These are phyloP conservation scores for Craseonycteris thonglongyai DNA, from an alignment of 2,113 vertebrate species.

Conservation along the genomic window DNA sequence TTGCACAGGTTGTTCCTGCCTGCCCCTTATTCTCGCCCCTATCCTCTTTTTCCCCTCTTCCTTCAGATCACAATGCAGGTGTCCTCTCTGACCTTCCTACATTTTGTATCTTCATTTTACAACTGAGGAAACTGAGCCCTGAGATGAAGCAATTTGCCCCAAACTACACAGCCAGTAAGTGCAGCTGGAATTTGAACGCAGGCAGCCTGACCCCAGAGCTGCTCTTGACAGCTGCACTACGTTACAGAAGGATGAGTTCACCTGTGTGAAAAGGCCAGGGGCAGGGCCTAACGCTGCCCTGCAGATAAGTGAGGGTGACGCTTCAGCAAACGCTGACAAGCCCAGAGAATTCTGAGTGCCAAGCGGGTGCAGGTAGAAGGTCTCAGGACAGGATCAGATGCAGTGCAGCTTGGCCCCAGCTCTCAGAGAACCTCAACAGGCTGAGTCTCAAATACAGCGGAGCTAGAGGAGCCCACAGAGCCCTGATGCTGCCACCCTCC, in stretches of 20 bases:
- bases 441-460: not conserved
- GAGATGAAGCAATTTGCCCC: not conserved
- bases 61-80: not conserved
- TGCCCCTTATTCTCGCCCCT: not conserved
- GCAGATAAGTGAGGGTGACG: not conserved
- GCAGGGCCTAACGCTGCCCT: not conserved
- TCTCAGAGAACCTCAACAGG: not conserved
- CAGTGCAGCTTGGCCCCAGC: not conserved
- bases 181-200: not conserved
- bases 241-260: not conserved
- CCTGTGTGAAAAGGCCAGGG: not conserved
- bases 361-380: not conserved
- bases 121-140: not conserved
- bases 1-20: not conserved
- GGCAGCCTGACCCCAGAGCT: not conserved
- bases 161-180: not conserved
- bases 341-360: not conserved
- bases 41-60: not conserved
- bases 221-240: not conserved
- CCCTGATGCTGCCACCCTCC: not conserved
- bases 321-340: not conserved
- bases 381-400: not conserved
- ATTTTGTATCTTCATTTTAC: not conserved
- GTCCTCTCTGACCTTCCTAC: not conserved
- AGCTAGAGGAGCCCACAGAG: not conserved